Percentiles rank a stretch among this genome's conserved stretches.
Evolutionary conservation across 2,888 invertebrate genomes (phyloP).

Genomic region (Odontomyia ornata): DNA sequence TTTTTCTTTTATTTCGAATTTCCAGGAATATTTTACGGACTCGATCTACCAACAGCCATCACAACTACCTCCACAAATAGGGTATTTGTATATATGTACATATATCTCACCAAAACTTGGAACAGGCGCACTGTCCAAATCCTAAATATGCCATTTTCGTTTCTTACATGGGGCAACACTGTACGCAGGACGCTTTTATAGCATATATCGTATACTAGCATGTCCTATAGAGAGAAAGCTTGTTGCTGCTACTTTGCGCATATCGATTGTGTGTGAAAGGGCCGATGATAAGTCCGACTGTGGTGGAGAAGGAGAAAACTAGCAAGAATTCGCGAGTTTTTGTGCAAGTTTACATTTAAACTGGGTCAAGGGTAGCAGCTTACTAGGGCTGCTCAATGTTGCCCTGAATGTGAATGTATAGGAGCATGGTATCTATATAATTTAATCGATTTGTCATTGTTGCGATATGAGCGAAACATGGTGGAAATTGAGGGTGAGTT

Average conservation of each 20-base stretch:
- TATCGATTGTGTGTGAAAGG: constrained; percentile 8
- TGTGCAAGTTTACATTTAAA: constrained; percentile 23
- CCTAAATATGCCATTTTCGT: not conserved
- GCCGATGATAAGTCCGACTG: not conserved
- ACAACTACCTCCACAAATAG: no score
- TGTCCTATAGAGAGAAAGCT: constrained; percentile 22
- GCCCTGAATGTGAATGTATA: not conserved
- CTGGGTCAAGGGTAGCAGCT: constrained; percentile 39
- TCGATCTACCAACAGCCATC: no score
- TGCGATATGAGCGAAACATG: not conserved
- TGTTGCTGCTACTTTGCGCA: constrained; percentile 33
- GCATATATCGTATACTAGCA: not conserved
- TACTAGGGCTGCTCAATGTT: constrained; percentile 36
- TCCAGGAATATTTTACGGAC: no score
- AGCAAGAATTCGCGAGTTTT: not conserved
- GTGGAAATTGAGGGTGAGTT: not conserved
- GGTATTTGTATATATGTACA: no score
- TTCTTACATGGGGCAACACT: constrained; percentile 16
- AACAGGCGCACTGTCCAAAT: not conserved
- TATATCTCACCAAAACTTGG: no score
- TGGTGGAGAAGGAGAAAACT: not conserved
- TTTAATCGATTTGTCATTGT: constrained; percentile 27
- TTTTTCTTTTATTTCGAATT: no score
- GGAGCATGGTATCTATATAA: not conserved
- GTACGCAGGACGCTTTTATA: not conserved